Percentiles rank a stretch among this genome's conserved stretches.
Evolutionary conservation across 2,113 vertebrate genomes (phyloP).

Genomic region (Aleadryas rufinucha): DNA sequence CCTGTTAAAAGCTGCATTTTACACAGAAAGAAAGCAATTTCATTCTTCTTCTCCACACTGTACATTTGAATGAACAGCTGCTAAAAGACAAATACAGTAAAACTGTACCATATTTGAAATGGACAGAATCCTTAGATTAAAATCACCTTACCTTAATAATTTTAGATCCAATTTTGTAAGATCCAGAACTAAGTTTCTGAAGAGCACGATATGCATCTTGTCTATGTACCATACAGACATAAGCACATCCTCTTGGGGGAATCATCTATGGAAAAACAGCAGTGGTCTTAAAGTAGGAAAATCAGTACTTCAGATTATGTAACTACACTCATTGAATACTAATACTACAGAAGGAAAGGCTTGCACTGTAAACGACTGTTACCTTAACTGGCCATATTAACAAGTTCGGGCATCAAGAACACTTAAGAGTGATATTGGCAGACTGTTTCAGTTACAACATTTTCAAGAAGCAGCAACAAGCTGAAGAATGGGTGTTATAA

Average conservation of each 20-base stretch:
- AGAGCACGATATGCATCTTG: slow-evolving; percentile 93
- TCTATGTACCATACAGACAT: slow-evolving; percentile 98
- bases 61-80: not conserved
- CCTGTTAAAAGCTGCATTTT: not conserved
- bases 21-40: not conserved
- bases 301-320: not conserved
- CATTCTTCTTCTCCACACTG: not conserved
- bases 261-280: slow-evolving; percentile 85
- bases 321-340: not conserved
- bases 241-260: slow-evolving; percentile 96
- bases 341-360: not conserved
- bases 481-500: not conserved
- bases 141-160: slow-evolving; percentile 88
- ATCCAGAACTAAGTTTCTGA: slow-evolving; percentile 95
- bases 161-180: slow-evolving; percentile 97
- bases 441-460: not conserved
- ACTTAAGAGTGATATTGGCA: not conserved
- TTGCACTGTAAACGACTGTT: not conserved
- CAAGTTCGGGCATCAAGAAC: not conserved
- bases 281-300: not conserved
- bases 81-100: not conserved
- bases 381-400: not conserved
- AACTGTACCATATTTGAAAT: not conserved
- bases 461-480: not conserved
- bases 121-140: not conserved